These are phyloP conservation scores for Empis livida DNA, from an alignment of 2,888 invertebrate genomes.

Conservation along the genomic window DNA sequence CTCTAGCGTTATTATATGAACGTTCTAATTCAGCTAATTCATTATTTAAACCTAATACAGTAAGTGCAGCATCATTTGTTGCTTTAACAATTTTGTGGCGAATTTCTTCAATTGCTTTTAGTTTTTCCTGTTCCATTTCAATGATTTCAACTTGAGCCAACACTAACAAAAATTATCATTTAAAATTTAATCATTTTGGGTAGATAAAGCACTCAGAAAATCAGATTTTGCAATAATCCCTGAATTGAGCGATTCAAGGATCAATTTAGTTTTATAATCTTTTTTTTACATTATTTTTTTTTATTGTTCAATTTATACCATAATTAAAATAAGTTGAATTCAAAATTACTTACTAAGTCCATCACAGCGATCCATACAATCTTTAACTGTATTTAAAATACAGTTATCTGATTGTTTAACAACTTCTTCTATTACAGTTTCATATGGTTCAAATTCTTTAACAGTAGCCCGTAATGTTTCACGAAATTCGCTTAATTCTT, in stretches of 20 bases:
- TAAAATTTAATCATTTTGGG: no score
- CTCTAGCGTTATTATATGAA: conserved; percentile 24
- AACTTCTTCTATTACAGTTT: conserved; percentile 27
- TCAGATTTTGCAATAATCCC: no score
- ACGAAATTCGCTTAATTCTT: conserved; percentile 21
- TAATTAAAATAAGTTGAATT: no score
- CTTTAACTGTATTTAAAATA: conserved; percentile 28
- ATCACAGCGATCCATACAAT: conserved; percentile 33
- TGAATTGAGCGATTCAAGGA: no score
- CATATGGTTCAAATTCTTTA: conserved; percentile 27
- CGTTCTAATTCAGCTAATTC: conserved; percentile 28
- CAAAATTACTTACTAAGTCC: conserved; percentile 26
- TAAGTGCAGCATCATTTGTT: conserved; percentile 29
- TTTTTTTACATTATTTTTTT: no score
- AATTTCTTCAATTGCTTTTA: conserved; percentile 28
- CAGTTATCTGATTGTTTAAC: conserved; percentile 23
- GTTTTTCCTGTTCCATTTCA: conserved; percentile 22
- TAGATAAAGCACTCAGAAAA: no score
- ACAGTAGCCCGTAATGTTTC: conserved; percentile 22
- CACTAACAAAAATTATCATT: conserved; percentile 20
- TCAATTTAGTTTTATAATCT: no score
- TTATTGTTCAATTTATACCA: neutral
- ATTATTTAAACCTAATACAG: conserved; percentile 30
- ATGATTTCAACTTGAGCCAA: conserved; percentile 31
- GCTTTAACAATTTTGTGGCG: conserved; percentile 28